These are phyloP conservation scores for Gorsachius goisagi DNA, from an alignment of 2,113 vertebrate genomes.

Conservation along the genomic window DNA sequence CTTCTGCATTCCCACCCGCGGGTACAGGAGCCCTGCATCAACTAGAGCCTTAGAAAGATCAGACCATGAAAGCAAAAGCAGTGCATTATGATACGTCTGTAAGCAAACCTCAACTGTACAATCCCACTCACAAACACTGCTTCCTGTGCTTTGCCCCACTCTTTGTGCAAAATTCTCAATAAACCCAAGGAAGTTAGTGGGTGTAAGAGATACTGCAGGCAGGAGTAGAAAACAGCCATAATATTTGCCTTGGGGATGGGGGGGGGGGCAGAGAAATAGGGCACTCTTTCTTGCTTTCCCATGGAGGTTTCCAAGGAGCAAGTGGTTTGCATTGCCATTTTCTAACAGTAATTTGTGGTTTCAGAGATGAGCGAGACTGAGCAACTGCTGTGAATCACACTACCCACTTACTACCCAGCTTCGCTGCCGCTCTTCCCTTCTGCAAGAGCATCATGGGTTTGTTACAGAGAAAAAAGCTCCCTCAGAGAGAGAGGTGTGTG, in stretches of 20 bases:
- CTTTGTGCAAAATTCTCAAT: not conserved
- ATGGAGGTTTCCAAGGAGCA: not conserved
- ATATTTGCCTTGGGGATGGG: not conserved
- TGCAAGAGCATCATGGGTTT: not conserved
- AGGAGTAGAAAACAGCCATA: not conserved
- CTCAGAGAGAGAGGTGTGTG: not conserved
- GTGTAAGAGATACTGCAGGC: not conserved
- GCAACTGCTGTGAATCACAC: not conserved
- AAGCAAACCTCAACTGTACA: not conserved
- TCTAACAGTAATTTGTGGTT: not conserved
- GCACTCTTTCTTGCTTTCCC: not conserved
- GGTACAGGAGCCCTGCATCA: not conserved
- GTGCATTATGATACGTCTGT: rapidly evolving
- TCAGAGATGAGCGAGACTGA: not conserved
- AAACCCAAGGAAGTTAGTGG: not conserved
- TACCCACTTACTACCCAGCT: not conserved
- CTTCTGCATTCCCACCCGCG: rapidly evolving
- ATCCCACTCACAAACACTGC: not conserved
- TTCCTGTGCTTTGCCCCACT: not conserved
- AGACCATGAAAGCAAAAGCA: not conserved
- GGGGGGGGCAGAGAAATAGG: rapidly evolving
- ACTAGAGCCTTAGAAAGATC: not conserved
- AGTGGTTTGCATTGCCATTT: not conserved
- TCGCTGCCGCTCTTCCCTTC: not conserved
- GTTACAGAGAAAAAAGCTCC: not conserved